A percentile compares a stretch with the other conserved stretches of the same genome.
Evolutionary conservation across 2,797 vertebrate species (phyloP).

Genomic region (Caiman crocodilus): DNA sequence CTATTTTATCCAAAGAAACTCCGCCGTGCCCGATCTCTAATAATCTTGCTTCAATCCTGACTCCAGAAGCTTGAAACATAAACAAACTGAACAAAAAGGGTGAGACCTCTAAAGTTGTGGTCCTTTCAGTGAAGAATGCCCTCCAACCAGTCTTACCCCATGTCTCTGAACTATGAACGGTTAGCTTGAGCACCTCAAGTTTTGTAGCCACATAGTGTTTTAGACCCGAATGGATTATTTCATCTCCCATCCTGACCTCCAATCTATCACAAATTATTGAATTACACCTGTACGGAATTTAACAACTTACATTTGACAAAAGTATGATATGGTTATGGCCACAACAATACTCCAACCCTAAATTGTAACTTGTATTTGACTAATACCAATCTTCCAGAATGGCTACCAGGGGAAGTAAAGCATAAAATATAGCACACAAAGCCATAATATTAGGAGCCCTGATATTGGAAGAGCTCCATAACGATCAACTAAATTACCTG

Average conservation of each 20-base stretch:
- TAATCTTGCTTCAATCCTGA: not conserved
- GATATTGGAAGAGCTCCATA: no score
- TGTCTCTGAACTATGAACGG: not conserved
- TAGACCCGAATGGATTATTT: not conserved
- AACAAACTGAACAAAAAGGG: not conserved
- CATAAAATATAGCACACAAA: not conserved
- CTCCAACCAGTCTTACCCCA: not conserved
- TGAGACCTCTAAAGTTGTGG: conserved; percentile 20
- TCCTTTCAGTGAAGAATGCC: conserved; percentile 20
- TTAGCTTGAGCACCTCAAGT: not conserved
- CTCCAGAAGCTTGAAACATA: not conserved
- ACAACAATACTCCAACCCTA: not conserved
- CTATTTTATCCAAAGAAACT: conserved; percentile 8
- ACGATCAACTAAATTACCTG: not conserved
- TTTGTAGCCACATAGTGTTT: conserved; percentile 1
- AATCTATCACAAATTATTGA: not conserved
- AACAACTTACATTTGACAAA: not conserved
- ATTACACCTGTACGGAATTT: not conserved
- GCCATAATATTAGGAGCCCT: not conserved
- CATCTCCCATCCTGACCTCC: not conserved
- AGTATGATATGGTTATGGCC: not conserved
- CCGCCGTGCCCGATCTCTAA: conserved; percentile 31
- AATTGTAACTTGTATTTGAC: not conserved
- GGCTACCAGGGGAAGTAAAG: not conserved
- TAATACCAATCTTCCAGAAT: not conserved